Evolutionary conservation across 1,140 invertebrate genomes (phyloP), one percentile per base, ranked within the genome.

Genomic region (Drosophila yakuba): DNA sequence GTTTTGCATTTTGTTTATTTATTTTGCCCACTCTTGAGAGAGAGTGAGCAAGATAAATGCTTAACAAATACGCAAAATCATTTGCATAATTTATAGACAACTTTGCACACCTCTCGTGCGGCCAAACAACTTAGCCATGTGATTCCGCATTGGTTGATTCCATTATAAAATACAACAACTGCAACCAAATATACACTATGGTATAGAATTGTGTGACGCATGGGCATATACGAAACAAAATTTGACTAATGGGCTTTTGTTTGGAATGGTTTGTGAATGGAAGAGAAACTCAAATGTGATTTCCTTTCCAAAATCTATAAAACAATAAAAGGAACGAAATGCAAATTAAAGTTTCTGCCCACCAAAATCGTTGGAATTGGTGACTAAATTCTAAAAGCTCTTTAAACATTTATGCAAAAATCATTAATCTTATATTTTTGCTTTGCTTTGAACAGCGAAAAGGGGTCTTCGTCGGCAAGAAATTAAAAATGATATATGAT

Each of bases 11-110:
- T 55, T 28, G 25, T 50, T 45, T 56, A 38, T 51, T 44, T 41
- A 36, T 23, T 45, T 52, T 72, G 38, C 20, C 23, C 55, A 38
- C 57, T 51, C 25, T 44, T 57, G 57, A 54, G 56, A 44, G 36
- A 57, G 58, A 78, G 63, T 39, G 43, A 69, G 20, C 45, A 32
- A 17, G 20, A 52, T 17, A 61, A 58, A 51, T 32, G n/a, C n/a
- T 8, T 14, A 72, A 60, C 44, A 55, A 54, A 74, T 43, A 63
- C 14, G 32, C 43, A 45, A 58, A 56, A 60, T 63, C 41, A 86
- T 77, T 68, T 78, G 50, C 62, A 83, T 69, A 83, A 64, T 71
- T 55, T 67, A 74, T 57, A 64, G 52, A 75, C 72, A 73, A 54
- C 55, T 68, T 73, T 50, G 71, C 54, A 69, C 69, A 67, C 78